A percentile compares a stretch with the other conserved stretches of the same genome.
These are phyloP conservation scores for Panthera leo DNA, from an alignment of 2,113 vertebrate genomes.

Conservation along the genomic window DNA sequence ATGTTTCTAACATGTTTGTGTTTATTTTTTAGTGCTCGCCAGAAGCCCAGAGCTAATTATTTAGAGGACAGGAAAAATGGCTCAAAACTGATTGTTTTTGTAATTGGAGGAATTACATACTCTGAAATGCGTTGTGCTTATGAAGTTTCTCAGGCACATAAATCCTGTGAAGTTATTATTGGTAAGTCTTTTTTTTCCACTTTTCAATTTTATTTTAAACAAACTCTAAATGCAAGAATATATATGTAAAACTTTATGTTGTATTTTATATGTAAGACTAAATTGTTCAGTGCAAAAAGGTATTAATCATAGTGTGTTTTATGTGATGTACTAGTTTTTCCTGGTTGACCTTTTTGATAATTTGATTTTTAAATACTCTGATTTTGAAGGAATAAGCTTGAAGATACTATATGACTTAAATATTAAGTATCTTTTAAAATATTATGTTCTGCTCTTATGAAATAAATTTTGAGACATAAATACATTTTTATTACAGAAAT, in stretches of 20 bases:
- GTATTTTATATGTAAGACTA: neutral
- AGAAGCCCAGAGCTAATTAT: conserved; percentile 85
- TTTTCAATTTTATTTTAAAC: conserved; percentile 23
- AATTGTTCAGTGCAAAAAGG: neutral
- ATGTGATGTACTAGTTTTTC: conserved; percentile 9
- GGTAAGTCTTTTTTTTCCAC: conserved; percentile 85
- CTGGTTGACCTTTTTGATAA: neutral
- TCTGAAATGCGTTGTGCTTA: conserved; percentile 98
- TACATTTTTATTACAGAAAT: conserved; percentile 19
- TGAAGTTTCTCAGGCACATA: conserved; percentile 91
- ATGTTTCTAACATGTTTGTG: conserved; percentile 14
- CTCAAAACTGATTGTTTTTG: conserved; percentile 94
- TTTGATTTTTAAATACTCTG: conserved; percentile 22
- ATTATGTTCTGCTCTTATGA: conserved; percentile 16
- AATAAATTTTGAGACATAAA: conserved; percentile 42
- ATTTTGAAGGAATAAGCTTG: conserved; percentile 8
- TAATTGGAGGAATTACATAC: conserved; percentile 93
- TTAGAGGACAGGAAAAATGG: conserved; percentile 89
- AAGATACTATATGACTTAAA: conserved; percentile 22
- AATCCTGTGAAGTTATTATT: conserved; percentile 95
- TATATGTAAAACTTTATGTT: conserved; percentile 21
- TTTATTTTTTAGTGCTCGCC: conserved; percentile 84
- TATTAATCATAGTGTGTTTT: conserved; percentile 27
- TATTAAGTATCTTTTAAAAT: conserved; percentile 32
- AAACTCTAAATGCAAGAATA: conserved; percentile 35